Conservation (phyloP, 2,797 vertebrate genomes). For the Delichon dasypus region DNA sequence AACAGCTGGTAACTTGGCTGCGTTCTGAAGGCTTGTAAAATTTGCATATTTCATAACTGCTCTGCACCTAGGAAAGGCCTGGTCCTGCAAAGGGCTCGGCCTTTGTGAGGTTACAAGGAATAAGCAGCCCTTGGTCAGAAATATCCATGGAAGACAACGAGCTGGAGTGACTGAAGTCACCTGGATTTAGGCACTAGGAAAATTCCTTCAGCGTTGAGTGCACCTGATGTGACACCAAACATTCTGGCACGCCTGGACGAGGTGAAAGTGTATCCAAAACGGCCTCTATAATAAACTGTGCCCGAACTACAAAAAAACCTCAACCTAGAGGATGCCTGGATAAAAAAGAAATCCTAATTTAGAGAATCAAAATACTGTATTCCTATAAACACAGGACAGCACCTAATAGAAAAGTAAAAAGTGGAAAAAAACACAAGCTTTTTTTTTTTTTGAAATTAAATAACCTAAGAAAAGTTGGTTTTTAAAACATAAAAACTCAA, state of each 20-base stretch:
- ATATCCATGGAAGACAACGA: not conserved
- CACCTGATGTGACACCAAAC: not conserved
- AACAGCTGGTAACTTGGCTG: constrained; percentile 4
- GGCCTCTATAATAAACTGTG: not conserved
- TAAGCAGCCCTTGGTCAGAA: not conserved
- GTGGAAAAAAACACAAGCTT: constrained; percentile 56
- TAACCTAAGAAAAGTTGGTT: constrained; percentile 26
- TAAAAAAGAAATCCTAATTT: constrained; percentile 77
- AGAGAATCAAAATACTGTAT: constrained; percentile 77
- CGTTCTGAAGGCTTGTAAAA: constrained; percentile 2
- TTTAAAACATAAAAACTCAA: not conserved
- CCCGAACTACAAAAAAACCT: not conserved
- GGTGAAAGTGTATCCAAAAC: not conserved
- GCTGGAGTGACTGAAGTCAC: not conserved
- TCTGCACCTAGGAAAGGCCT: not conserved
- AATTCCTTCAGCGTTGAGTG: not conserved
- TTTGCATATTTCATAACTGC: constrained; percentile 16
- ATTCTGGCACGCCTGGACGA: not conserved
- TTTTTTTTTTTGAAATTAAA: constrained; percentile 46
- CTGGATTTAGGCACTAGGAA: constrained; percentile 47
- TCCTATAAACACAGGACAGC: constrained; percentile 70
- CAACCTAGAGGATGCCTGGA: constrained; percentile 16
- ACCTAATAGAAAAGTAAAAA: constrained; percentile 76
- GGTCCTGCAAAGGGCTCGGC: not conserved
- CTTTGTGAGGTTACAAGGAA: not conserved